Percentiles rank a stretch among this genome's conserved stretches.
These are phyloP conservation scores for Autographa pulchrina DNA, from an alignment of 2,888 invertebrate genomes.

Conservation along the genomic window DNA sequence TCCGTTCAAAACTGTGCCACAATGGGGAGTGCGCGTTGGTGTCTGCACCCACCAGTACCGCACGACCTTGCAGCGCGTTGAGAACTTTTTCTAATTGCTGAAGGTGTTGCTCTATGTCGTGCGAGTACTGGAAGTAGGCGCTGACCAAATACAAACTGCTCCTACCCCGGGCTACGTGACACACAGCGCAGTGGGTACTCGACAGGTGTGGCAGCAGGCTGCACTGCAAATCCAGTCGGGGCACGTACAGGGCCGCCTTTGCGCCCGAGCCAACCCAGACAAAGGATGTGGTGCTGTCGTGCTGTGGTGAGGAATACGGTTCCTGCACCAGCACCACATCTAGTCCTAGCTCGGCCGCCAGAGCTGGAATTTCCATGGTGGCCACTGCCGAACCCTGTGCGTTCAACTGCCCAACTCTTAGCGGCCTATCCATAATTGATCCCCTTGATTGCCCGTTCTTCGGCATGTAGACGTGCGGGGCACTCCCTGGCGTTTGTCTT, in stretches of 20 bases:
- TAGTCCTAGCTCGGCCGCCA: conserved; percentile 34
- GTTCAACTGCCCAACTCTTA: conserved; percentile 47
- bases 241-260: conserved; percentile 44
- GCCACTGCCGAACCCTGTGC: conserved; percentile 39
- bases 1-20: too few relatives aligned
- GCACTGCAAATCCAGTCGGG: conserved; percentile 7
- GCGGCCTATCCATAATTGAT: conserved; percentile 33
- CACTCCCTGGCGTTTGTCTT: conserved; percentile 38
- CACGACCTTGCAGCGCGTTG: conserved; percentile 24
- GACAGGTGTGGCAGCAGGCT: conserved; percentile 42
- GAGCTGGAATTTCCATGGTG: conserved; percentile 35
- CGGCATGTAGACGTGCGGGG: conserved; percentile 45
- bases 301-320: conserved; percentile 32
- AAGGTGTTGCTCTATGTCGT: not conserved
- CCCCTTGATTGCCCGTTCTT: conserved; percentile 6
- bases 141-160: too few relatives aligned
- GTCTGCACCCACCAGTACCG: conserved; percentile 47
- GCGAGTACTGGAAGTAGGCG: too few relatives aligned
- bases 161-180: too few relatives aligned
- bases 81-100: too few relatives aligned
- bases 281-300: not conserved
- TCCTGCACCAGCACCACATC: conserved; percentile 58
- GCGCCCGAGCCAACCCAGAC: conserved; percentile 7
- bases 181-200: too few relatives aligned
- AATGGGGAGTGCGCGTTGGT: conserved; percentile 59